phyloP scores from a whole-genome alignment of 2,888 invertebrate species.

The Epirrhoe alternata region DNA sequence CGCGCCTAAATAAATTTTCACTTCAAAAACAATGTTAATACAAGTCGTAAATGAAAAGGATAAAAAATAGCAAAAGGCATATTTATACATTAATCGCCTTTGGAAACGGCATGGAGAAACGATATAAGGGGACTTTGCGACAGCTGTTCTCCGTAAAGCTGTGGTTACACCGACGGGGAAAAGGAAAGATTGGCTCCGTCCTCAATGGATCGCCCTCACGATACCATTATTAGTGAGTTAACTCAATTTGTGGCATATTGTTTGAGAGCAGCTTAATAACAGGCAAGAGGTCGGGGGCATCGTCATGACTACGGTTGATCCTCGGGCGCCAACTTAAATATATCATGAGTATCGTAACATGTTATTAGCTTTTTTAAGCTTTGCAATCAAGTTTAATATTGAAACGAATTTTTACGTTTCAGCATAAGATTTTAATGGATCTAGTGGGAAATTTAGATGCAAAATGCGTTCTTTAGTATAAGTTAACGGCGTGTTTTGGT shows the following conservation, averaged over 20 bases:
- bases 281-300: conserved; percentile 74
- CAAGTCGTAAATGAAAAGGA: too few species aligned
- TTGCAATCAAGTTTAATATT: neutral
- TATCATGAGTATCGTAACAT: conserved; percentile 19
- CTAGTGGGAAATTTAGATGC: too few species aligned
- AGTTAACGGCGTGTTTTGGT: too few species aligned
- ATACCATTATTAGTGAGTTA: conserved; percentile 84
- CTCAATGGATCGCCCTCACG: conserved; percentile 75
- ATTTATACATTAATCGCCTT: neutral
- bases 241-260: conserved; percentile 85
- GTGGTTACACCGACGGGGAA: conserved; percentile 50
- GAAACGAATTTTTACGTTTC: neutral
- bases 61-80: neutral
- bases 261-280: conserved; percentile 84
- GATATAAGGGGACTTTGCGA: neutral
- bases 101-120: neutral
- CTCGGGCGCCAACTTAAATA: conserved; percentile 46
- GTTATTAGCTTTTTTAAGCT: neutral
- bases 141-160: conserved; percentile 18
- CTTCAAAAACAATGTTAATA: too few species aligned
- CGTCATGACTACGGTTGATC: conserved; percentile 76
- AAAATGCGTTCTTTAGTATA: too few species aligned
- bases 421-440: neutral
- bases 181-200: conserved; percentile 72
- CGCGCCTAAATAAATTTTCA: too few species aligned